A percentile compares a stretch with the other conserved stretches of the same genome.
These are phyloP conservation scores for Euclidia mi DNA, from an alignment of 2,888 invertebrate genomes.

Conservation along the genomic window DNA sequence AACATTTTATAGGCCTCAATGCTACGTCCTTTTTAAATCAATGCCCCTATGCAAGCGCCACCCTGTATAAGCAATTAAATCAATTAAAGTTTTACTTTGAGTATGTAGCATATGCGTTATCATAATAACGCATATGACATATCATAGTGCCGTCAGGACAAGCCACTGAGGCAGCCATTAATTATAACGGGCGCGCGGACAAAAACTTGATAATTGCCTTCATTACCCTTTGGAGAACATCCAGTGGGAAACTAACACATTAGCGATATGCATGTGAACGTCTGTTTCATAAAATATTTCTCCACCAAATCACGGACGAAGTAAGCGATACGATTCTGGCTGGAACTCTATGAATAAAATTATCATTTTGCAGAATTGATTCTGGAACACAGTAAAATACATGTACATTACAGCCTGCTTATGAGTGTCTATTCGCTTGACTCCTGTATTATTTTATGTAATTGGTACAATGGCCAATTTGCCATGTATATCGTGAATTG, in stretches of 20 bases:
- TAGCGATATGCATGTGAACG: conserved; percentile 64
- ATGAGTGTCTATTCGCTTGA: conserved; percentile 72
- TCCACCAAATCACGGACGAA: conserved; percentile 86
- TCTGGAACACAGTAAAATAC: conserved; percentile 84
- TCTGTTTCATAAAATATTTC: conserved; percentile 83
- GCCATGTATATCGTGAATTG: conserved; percentile 48
- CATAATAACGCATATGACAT: no score
- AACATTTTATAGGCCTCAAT: no score
- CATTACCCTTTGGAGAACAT: conserved; percentile 54
- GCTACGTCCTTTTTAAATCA: no score
- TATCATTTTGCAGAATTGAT: conserved; percentile 89
- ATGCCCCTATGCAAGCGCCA: no score
- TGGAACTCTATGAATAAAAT: conserved; percentile 89
- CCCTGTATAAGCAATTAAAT: neutral
- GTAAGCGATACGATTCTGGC: conserved; percentile 87
- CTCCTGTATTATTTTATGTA: conserved; percentile 60
- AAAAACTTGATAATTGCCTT: conserved; percentile 59
- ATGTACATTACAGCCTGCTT: conserved; percentile 79
- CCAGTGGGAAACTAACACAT: conserved; percentile 54
- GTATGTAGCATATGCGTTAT: neutral
- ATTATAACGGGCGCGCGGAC: conserved; percentile 47
- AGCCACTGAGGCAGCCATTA: conserved; percentile 39
- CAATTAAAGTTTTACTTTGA: neutral
- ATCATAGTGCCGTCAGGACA: conserved; percentile 33
- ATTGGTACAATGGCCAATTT: conserved; percentile 55